A percentile compares a stretch with the other conserved stretches of the same genome.
Conservation (phyloP, 2,888 invertebrate species). For the Chesias legatella region DNA sequence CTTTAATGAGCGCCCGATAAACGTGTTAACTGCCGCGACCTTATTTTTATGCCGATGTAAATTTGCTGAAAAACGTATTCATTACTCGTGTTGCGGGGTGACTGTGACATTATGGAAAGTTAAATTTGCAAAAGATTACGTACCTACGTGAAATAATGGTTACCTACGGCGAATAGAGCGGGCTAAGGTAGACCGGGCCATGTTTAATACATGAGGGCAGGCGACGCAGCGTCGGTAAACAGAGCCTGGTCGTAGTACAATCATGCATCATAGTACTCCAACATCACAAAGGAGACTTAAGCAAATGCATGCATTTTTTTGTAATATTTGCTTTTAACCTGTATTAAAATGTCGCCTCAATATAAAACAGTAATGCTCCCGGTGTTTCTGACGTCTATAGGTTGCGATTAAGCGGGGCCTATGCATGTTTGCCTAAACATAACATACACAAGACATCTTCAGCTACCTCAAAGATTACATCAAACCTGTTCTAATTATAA, state of each 20-base stretch:
- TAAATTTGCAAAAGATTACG: slow-evolving; percentile 38
- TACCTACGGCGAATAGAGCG: slow-evolving; percentile 38
- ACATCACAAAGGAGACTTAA: no score
- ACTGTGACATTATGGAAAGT: slow-evolving; percentile 42
- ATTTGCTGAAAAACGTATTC: slow-evolving; percentile 77
- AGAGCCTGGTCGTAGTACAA: slow-evolving; percentile 36
- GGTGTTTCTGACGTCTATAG: no score
- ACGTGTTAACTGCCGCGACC: slow-evolving; percentile 79
- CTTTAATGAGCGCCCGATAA: slow-evolving; percentile 81
- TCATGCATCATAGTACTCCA: slow-evolving; percentile 9
- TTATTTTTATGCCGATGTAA: slow-evolving; percentile 79
- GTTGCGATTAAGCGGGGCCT: no score
- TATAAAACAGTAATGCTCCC: no score
- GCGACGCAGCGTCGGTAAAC: slow-evolving; percentile 75
- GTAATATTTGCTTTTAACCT: no score
- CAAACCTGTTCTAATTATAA: no score
- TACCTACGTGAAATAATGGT: slow-evolving; percentile 33
- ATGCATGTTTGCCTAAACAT: no score
- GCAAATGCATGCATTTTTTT: no score
- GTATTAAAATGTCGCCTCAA: no score
- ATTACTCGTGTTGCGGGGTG: slow-evolving; percentile 62
- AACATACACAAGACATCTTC: no score
- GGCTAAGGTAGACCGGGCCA: slow-evolving; percentile 61
- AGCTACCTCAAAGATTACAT: no score
- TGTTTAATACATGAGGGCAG: slow-evolving; percentile 79